These are phyloP conservation scores for Willisornis vidua DNA, from an alignment of 2,113 vertebrate genomes.

Conservation along the genomic window DNA sequence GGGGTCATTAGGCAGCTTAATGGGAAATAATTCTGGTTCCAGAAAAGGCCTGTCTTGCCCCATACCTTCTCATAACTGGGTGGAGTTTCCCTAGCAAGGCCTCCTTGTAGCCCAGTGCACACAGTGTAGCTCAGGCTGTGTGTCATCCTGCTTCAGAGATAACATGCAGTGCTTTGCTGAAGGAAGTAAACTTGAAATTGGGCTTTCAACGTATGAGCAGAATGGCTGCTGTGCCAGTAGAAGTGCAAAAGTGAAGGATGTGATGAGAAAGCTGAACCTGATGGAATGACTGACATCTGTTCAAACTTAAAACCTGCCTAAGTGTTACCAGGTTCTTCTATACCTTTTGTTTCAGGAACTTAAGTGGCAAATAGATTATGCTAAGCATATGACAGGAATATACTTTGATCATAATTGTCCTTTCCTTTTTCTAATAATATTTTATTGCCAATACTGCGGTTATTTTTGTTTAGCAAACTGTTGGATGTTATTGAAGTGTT, in stretches of 20 bases:
- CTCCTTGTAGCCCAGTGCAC: background rate
- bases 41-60: background rate
- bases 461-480: background rate
- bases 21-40: constrained; percentile 30
- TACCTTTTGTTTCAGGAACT: background rate
- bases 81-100: background rate
- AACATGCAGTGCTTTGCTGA: background rate
- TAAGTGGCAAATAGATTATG: background rate
- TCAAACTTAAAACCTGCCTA: background rate
- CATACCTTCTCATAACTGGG: background rate
- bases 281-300: background rate
- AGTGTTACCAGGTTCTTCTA: fast-evolving
- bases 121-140: background rate
- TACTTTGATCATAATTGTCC: background rate
- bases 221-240: background rate
- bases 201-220: background rate
- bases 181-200: background rate
- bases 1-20: constrained; percentile 42
- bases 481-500: background rate
- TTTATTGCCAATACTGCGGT: background rate
- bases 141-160: background rate
- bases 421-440: background rate
- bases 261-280: background rate
- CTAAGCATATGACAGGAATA: background rate
- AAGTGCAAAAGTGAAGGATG: background rate